phyloP scores from a whole-genome alignment of 2,888 invertebrate genomes.

The Trissolcus japonicus region DNA sequence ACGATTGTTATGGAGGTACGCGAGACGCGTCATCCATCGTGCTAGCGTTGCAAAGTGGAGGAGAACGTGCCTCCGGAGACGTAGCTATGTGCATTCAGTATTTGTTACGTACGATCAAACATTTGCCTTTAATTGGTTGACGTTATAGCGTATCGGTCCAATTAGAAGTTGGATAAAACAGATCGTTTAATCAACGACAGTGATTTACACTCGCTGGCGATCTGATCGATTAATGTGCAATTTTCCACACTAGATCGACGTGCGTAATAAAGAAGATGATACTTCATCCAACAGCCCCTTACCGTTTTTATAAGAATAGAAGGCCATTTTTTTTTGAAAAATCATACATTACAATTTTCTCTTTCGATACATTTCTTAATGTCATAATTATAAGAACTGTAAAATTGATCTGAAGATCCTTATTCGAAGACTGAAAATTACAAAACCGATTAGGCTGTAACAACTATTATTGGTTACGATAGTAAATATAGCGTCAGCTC shows the following conservation, averaged over 20 bases:
- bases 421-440: not conserved
- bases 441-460: not conserved
- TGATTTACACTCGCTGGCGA: conserved; percentile 62
- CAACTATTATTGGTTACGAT: not conserved
- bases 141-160: conserved; percentile 66
- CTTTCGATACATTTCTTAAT: no score
- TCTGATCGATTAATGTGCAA: conserved; percentile 44
- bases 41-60: conserved; percentile 33
- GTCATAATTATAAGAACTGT: no score
- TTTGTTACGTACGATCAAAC: conserved; percentile 63
- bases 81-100: conserved; percentile 47
- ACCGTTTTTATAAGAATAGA: not conserved
- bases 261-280: conserved; percentile 16
- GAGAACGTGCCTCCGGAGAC: conserved; percentile 42
- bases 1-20: conserved; percentile 38
- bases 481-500: not conserved
- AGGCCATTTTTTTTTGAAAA: no score
- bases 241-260: conserved; percentile 39
- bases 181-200: conserved; percentile 67
- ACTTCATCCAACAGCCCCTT: conserved; percentile 5
- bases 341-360: not conserved
- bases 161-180: conserved; percentile 64
- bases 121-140: conserved; percentile 65
- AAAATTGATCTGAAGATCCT: no score
- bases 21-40: conserved; percentile 40